Percentiles rank a stretch among this genome's conserved stretches.
phyloP scores from a whole-genome alignment of 2,797 vertebrate genomes.

The Meda fulgida region DNA sequence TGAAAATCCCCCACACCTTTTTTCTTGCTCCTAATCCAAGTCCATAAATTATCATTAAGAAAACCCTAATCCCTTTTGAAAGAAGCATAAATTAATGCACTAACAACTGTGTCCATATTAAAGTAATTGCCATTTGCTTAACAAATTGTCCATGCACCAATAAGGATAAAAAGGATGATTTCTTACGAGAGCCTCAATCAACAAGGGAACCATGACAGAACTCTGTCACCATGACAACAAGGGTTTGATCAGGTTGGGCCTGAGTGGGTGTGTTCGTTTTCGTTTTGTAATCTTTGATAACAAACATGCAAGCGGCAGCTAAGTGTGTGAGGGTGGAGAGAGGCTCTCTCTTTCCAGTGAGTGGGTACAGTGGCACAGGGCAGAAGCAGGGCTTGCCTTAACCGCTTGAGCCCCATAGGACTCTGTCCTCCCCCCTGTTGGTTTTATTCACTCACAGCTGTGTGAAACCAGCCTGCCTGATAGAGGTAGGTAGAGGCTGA shows the following conservation, averaged over 20 bases:
- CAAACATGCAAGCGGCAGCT: slow-evolving; percentile 68
- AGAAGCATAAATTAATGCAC: slow-evolving; percentile 71
- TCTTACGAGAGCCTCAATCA: slow-evolving; percentile 58
- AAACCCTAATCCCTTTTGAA: slow-evolving; percentile 74
- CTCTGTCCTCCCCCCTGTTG: slow-evolving; percentile 30
- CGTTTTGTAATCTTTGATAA: slow-evolving; percentile 76
- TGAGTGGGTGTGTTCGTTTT: slow-evolving; percentile 76
- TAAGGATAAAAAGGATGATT: slow-evolving; percentile 20
- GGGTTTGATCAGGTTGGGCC: slow-evolving; percentile 67
- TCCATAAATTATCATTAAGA: slow-evolving; percentile 75
- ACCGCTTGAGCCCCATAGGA: slow-evolving; percentile 29
- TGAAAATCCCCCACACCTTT: slow-evolving; percentile 11
- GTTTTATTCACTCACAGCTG: slow-evolving; percentile 40
- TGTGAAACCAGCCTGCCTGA: slow-evolving; percentile 44
- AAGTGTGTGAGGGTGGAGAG: slow-evolving; percentile 69
- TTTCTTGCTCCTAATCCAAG: slow-evolving; percentile 65
- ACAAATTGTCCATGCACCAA: slow-evolving; percentile 65
- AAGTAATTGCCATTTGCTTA: slow-evolving; percentile 63
- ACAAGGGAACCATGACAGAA: slow-evolving; percentile 69
- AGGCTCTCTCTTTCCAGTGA: slow-evolving; percentile 57
- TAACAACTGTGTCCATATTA: slow-evolving; percentile 71
- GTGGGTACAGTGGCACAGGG: slow-evolving; percentile 7
- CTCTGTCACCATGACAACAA: slow-evolving; percentile 82
- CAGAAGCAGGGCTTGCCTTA: slow-evolving; percentile 4
- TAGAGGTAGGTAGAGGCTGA: slow-evolving; percentile 62